Conservation (phyloP, 2,797 vertebrate genomes). For the Salarias fasciatus region DNA sequence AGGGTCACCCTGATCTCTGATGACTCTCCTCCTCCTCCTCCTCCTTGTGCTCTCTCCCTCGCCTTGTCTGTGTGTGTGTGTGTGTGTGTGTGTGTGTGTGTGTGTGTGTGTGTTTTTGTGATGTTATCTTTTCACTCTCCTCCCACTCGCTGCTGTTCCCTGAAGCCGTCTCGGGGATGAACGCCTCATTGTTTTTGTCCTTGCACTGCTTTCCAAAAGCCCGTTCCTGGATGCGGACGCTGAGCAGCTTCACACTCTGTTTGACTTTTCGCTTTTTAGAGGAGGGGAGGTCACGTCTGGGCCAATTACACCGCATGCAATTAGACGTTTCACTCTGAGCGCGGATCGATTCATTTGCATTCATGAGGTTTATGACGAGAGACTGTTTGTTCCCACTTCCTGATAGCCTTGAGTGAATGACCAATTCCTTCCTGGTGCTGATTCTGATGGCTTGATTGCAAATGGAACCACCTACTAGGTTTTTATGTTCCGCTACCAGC, state of each 20-base stretch:
- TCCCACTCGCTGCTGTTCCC: slow-evolving; percentile 81
- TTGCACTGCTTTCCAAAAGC: slow-evolving; percentile 70
- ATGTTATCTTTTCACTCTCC: slow-evolving; percentile 83
- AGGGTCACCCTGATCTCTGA: slow-evolving; percentile 83
- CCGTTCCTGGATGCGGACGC: slow-evolving; percentile 54
- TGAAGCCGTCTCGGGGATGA: slow-evolving; percentile 80
- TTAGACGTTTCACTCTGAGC: slow-evolving; percentile 26
- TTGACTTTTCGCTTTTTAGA: slow-evolving; percentile 56
- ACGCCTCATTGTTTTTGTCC: slow-evolving; percentile 82
- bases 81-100: too few species aligned
- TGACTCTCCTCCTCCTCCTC: slow-evolving; percentile 64
- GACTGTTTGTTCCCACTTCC: slow-evolving; percentile 3
- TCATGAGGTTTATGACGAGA: slow-evolving; percentile 12
- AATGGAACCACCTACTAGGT: neutral
- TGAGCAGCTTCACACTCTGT: slow-evolving; percentile 56
- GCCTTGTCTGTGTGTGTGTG: slow-evolving; percentile 66
- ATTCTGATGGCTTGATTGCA: neutral
- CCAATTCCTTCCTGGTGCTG: neutral
- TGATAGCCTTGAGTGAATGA: neutral
- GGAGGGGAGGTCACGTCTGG: slow-evolving; percentile 47
- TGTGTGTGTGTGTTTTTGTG: slow-evolving; percentile 58
- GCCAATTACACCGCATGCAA: slow-evolving; percentile 49
- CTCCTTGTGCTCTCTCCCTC: slow-evolving; percentile 55
- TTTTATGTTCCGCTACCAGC: neutral
- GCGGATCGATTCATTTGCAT: slow-evolving; percentile 1